Base-by-base conservation (phyloP, 1,140 invertebrate species). In the Camponotus floridanus region DNA sequence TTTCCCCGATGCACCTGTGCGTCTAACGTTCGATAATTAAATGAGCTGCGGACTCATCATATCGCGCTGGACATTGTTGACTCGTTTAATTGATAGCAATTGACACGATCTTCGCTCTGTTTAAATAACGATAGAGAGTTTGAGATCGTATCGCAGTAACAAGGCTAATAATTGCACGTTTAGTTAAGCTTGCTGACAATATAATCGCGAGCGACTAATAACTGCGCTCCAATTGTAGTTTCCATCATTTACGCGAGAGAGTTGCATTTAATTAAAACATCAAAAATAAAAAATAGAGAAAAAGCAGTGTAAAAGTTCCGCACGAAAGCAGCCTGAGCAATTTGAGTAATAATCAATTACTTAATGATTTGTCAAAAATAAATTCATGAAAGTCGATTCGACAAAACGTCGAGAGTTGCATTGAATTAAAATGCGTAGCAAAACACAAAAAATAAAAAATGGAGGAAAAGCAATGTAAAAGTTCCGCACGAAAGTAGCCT, bases 1-100 rank as follows among this genome's bases (percentile, higher is more conserved):
- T 89, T 89, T 89, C 83, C 74, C 68, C 39, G 57, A 65, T 71
- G 65, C 88, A 89, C 88, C 84, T 89, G 88, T 26, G 26, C 26
- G 26, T 89, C 83, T 76, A 88, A 57, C 36, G 13, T 73, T 33
- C 67, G 79, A 83, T 83, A 74, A 83, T 83, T 83, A 83, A 83
- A 83, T 48, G 39, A 48, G 55, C 18, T 26, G 51, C 51, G 55
- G 39, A 67, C 67, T 55, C 62, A 51, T 83, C 51, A 73, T 73
- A 36, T 81, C 79, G 18, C 7, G 36, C 36, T 18, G 26, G 39
- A 61, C 64, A 70, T 81, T 73, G 68, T 83, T 73, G 79, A 59
- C 68, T 73, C 39, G 55, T 73, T 89, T 89, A 76, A 89, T 88
- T 86, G 74, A 89, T 76, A 68, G 74, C 83, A 26, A 26, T 26